phyloP scores from a whole-genome alignment of 2,113 vertebrate species.

The Cyprinus carpio region DNA sequence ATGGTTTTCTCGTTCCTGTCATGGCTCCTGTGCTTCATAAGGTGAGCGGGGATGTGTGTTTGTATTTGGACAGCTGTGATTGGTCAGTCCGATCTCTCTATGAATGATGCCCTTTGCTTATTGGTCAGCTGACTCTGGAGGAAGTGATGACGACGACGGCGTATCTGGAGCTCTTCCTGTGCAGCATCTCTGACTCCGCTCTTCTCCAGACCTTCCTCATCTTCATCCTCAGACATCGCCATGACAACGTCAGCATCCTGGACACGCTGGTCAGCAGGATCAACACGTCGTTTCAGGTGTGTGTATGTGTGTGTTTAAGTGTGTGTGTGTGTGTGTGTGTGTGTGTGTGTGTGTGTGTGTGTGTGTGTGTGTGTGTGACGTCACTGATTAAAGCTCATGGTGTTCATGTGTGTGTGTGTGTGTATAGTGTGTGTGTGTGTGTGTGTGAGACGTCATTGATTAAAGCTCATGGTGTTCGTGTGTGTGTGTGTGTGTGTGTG shows the following conservation, averaged over 20 bases:
- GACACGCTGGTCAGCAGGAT: slow-evolving; percentile 93
- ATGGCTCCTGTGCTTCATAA: slow-evolving; percentile 95
- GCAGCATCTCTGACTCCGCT: slow-evolving; percentile 85
- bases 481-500: slow-evolving; percentile 6
- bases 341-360: neutral
- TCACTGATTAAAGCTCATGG: no score
- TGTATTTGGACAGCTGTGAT: neutral
- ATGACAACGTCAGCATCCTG: slow-evolving; percentile 90
- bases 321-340: neutral
- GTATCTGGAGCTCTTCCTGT: slow-evolving; percentile 92
- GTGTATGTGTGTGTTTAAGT: neutral
- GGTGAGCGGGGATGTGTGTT: slow-evolving; percentile 70
- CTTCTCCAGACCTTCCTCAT: slow-evolving; percentile 92
- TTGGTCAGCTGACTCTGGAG: slow-evolving; percentile 86
- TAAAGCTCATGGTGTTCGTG: neutral
- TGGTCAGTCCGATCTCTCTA: neutral
- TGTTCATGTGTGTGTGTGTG: no score
- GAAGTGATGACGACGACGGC: slow-evolving; percentile 97
- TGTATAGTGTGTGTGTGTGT: slow-evolving; percentile 35
- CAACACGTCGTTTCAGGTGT: slow-evolving; percentile 95
- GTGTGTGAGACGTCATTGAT: neutral
- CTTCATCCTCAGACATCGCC: slow-evolving; percentile 88
- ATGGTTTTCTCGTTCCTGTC: slow-evolving; percentile 94
- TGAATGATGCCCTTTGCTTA: neutral
- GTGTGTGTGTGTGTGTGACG: no score